Evolutionary conservation across 1,140 invertebrate species (phyloP), one percentile per base, ranked within the genome.

Genomic region (Metopolophium dirhodum): DNA sequence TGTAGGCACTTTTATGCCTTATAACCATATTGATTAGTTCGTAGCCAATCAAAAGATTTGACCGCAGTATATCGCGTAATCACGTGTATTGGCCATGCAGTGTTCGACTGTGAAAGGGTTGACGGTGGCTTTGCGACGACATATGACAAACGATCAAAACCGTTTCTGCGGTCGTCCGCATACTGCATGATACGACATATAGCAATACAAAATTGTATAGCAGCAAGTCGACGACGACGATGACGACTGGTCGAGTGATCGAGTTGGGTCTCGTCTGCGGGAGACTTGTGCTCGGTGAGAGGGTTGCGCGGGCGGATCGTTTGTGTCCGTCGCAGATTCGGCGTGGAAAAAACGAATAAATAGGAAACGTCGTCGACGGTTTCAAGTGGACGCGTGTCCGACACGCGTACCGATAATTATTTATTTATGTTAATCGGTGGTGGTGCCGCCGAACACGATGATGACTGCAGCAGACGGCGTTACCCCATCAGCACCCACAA

Each of bases 361-460:
- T 45, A 68, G 89, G 37, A 90, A 90, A 92, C 51, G 90, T 92
- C 77, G 90, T 41, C 82, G 68, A 92, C 47, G 37, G 45, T 77
- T 51, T 92, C 68, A 92, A 92, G 90, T 83, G 61, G 82, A 23
- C 90, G 35, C 90, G 90, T 92, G 90, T 26, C 90, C 45, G 90
- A 83, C 90, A 83, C 90, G 47, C 68, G 90, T 45, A 0, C n/a
- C 22, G 41, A 82, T 92, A 92, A 92, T 92, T 92, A 92, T 92
- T 92, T 83, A 92, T 92, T 92, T 92, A 92, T 92, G 90, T 92
- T 82, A 92, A 90, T 90, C 20, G 26, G 26, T 77, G 6, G 45
- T 45, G 57, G 61, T 77, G 14, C 14, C 2, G 37, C 54, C 51
- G 54, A 61, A 54, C n/a, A 89, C 61, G 6, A 30, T n/a, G 6